Conservation (phyloP, 2,113 vertebrate genomes). For the Phaethornis superciliosus region DNA sequence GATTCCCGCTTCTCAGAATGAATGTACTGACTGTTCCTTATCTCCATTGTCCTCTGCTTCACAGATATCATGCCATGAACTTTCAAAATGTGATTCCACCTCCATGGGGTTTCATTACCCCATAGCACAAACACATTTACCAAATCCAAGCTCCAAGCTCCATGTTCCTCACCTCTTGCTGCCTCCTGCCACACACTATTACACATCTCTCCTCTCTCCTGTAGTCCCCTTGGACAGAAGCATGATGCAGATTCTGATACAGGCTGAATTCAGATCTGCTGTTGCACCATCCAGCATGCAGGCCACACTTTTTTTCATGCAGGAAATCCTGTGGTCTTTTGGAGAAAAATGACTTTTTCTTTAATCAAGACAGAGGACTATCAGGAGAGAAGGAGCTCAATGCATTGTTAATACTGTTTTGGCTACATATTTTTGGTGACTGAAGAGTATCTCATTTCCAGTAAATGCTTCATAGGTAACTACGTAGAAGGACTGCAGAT, state of each 20-base stretch:
- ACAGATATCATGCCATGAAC: not conserved
- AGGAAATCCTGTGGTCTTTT: not conserved
- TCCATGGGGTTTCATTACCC: not conserved
- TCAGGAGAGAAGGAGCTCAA: not conserved
- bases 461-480: not conserved
- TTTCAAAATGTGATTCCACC: not conserved
- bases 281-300: not conserved
- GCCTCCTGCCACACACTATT: not conserved
- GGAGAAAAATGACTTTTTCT: not conserved
- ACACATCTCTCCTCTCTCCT: not conserved
- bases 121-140: not conserved
- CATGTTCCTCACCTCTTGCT: not conserved
- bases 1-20: not conserved
- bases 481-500: not conserved
- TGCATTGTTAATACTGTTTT: not conserved
- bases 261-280: not conserved
- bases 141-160: not conserved
- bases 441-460: not conserved
- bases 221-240: not conserved
- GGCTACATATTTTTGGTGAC: not conserved
- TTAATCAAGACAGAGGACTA: not conserved
- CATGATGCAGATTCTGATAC: not conserved
- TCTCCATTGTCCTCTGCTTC: not conserved
- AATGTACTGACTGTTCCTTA: not conserved
- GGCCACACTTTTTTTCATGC: not conserved